phyloP scores from a whole-genome alignment of 2,113 vertebrate genomes.

The Toxotes jaculatrix region DNA sequence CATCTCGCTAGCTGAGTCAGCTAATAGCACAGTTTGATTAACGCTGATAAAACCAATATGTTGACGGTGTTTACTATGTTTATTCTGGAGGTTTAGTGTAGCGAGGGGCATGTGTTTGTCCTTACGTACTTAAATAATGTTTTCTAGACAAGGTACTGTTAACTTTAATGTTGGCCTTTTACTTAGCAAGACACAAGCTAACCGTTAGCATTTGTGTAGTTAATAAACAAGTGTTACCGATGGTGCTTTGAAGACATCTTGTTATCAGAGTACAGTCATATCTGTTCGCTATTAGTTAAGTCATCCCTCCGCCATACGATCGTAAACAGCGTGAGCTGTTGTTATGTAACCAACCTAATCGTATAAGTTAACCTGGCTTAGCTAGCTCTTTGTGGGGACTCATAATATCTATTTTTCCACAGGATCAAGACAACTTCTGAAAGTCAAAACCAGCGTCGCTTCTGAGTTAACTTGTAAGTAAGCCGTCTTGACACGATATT shows the following conservation, averaged over 20 bases:
- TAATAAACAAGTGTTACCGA: neutral
- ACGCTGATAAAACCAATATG: neutral
- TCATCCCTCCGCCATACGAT: neutral
- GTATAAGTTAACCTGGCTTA: constrained; percentile 42
- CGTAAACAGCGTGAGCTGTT: neutral
- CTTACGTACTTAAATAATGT: neutral
- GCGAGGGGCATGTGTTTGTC: neutral
- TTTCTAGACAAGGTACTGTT: neutral
- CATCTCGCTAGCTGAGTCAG: constrained; percentile 24
- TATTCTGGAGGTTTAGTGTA: neutral
- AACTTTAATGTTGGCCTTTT: neutral
- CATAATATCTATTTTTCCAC: neutral
- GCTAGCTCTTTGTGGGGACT: constrained; percentile 3
- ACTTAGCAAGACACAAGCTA: constrained; percentile 15
- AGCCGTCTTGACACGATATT: neutral
- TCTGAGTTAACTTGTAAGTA: no score
- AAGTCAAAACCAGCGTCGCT: neutral
- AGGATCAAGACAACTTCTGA: neutral
- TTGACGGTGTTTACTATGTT: neutral
- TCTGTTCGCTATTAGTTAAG: neutral
- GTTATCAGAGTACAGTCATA: no score
- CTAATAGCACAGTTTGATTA: neutral
- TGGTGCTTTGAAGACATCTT: neutral
- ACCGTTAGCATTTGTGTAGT: neutral
- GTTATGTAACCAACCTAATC: constrained; percentile 58